Base-by-base conservation (phyloP, 2,113 vertebrate genomes). In the Thalassoma bifasciatum region DNA sequence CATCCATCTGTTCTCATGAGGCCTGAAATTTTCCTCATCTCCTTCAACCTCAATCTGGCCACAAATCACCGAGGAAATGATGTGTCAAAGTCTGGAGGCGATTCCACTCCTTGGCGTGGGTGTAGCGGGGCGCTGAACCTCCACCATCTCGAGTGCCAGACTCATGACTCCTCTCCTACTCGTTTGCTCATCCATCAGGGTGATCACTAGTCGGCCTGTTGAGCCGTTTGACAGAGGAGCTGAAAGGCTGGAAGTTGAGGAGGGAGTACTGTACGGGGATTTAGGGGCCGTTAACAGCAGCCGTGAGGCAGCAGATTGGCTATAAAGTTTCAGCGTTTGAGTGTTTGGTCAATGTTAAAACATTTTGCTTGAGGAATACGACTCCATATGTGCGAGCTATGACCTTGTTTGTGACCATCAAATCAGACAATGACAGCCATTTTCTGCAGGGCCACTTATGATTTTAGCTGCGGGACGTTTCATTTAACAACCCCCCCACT, bases 51-150 rank as follows among this genome's bases (percentile, higher is more conserved):
- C 81, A 79, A 85, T 89, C 77, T 74, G 72, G 76, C 77, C 77
- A 93, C 89, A 92, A 92, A 92, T 94, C 90, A 91, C 78, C 10
- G 51, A 59, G 85, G 83, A 88, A 93, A 92, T 86, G 77, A 89
- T 83, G 80, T 92, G 91, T 91, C 84, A 86, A 64, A 84, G 64
- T 80, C 84, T 70, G 66, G 82, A 77, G 77, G 78, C 36, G 61
- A 82, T 52, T 42, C 68, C 67, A 68, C 57, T 51, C 73, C 52
- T 76, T 21, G 5, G 36, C n/a, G 73, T 72, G 72, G 82, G 87
- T 53, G 49, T 70, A 47, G 24, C 8, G n/a, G 56, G 66, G 63
- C 59, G 50, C 77, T 80, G 68, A 86, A 84, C 82, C 72, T 84
- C 83, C 67, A 17, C 70, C 1, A 22, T 60, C 78, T 61, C 38